These are phyloP conservation scores for Tupiocoris notatus DNA, from an alignment of 2,888 invertebrate species.

Conservation along the genomic window DNA sequence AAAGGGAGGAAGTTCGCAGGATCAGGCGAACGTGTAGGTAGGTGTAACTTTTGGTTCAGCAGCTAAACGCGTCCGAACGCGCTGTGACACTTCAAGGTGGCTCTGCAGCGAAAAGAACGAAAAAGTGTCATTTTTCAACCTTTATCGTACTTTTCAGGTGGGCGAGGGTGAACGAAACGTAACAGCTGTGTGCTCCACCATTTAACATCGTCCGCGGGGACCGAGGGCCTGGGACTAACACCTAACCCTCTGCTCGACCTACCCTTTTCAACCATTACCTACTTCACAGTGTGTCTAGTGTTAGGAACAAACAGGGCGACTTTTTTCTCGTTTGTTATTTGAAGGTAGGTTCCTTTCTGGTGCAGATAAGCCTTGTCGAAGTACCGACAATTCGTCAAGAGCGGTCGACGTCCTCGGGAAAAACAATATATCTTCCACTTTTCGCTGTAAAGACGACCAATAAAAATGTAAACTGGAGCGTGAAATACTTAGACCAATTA, in stretches of 20 bases:
- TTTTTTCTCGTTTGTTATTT: background rate
- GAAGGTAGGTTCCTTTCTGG: background rate
- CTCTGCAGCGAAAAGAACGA: background rate
- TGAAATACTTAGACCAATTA: too few relatives aligned
- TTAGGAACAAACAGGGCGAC: background rate
- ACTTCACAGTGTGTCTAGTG: background rate
- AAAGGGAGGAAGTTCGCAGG: background rate
- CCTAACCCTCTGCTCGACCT: background rate
- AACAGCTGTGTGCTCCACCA: background rate
- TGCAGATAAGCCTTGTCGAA: background rate
- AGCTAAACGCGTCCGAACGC: background rate
- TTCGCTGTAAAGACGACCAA: too few relatives aligned
- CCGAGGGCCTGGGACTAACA: background rate
- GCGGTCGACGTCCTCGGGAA: background rate
- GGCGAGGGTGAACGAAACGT: background rate
- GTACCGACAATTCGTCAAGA: background rate
- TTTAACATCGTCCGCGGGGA: background rate
- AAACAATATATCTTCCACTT: background rate
- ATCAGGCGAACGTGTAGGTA: background rate
- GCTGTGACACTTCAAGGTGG: background rate
- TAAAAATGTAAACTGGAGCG: too few relatives aligned
- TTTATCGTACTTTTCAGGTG: background rate
- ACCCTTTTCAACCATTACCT: background rate
- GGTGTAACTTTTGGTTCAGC: background rate
- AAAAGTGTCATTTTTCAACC: background rate